Conservation (phyloP, 2,113 vertebrate genomes). For the Heloderma charlesbogerti region DNA sequence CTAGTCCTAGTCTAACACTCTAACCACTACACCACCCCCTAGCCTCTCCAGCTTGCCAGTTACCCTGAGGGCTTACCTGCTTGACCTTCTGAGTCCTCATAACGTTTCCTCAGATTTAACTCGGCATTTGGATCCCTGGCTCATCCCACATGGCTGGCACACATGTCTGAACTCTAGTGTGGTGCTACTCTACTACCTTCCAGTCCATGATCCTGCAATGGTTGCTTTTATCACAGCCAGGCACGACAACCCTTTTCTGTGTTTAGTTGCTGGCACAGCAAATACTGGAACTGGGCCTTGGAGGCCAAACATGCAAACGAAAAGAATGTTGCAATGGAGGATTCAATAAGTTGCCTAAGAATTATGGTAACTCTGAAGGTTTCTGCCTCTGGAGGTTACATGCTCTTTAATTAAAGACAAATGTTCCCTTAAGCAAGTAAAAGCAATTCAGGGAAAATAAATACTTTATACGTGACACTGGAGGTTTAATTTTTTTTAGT, state of each 20-base stretch:
- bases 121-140: neutral
- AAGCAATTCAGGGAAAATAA: slow-evolving; percentile 66
- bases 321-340: neutral
- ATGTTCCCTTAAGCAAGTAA: slow-evolving; percentile 50
- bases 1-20: neutral
- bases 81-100: neutral
- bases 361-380: slow-evolving; percentile 23
- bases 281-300: slow-evolving; percentile 10
- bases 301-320: slow-evolving; percentile 12
- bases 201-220: neutral
- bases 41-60: neutral
- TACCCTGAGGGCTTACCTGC: neutral
- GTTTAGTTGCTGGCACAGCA: neutral
- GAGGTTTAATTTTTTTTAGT: slow-evolving; percentile 47
- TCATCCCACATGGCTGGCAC: neutral
- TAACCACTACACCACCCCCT: neutral
- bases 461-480: slow-evolving; percentile 46
- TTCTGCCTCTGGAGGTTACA: slow-evolving; percentile 55
- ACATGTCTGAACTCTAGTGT: neutral
- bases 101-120: neutral
- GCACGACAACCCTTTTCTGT: neutral
- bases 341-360: slow-evolving; percentile 36
- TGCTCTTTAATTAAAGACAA: slow-evolving; percentile 71
- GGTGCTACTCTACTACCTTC: neutral
- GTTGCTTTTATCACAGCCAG: neutral